Evolutionary conservation across 2,888 invertebrate species (phyloP), one percentile per base, ranked within the genome.

Genomic region (Caenorhabditis becei): DNA sequence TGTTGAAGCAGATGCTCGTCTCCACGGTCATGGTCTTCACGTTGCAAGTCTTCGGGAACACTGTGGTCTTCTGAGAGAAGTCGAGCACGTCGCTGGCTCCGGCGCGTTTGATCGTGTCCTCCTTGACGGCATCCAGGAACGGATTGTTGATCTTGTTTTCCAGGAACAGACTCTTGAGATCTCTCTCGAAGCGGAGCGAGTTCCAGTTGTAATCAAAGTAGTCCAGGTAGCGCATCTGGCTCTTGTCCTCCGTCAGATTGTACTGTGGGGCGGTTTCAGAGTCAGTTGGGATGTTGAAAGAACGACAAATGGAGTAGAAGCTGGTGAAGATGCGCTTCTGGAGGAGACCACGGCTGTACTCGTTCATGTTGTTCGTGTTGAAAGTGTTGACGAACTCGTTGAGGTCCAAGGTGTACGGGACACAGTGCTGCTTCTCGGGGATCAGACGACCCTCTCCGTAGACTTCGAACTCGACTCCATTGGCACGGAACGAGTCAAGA

Each of bases 401-500:
- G 24, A 85, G 65, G 44, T 85, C 83, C 69, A 85, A 41, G 1
- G 83, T 83, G 62, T 81, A 85, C 18, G 85, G 80, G 0, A 66
- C 24, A 44, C 85, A 85, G 35, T 82, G 59, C n/a, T 80, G 67
- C 28, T 78, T 79, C 54, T 82, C 85, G 7, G 80, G 83, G 32
- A 85, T 75, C 10, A 74, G 71, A 65, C 83, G 67, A 26, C 85
- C 85, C 47, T 83, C 81, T 37, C 83, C 85, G 56, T 81, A 82
- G 3, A 78, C 82, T 53, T 85, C 85, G 59, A 77, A 83, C 24
- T 83, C 82, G 65, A 85, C 80, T 35, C 85, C 85, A 61, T 83
- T 78, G 20, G 72, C 47, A 20, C 71, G 79, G 67, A 85, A 83
- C 8, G 61, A 18, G n/a, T 85, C 85, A 41, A 85, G 77, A 14